Conservation (phyloP, 1,140 invertebrate genomes). For the Calycopis cecrops region DNA sequence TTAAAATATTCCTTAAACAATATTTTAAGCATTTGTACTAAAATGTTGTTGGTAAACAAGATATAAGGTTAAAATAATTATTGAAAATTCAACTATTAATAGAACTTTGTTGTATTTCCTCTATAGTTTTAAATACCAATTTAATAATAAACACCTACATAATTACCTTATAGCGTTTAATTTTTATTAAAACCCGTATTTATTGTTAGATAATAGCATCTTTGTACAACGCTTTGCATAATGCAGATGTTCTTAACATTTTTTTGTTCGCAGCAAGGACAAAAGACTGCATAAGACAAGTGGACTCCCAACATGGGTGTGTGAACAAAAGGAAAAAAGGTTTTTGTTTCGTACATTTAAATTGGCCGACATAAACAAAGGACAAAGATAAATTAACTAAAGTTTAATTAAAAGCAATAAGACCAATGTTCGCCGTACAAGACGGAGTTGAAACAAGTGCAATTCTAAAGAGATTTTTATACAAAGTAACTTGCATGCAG, state of each 20-base stretch:
- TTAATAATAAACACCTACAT: too few relatives aligned
- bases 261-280: conserved; percentile 22
- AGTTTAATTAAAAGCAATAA: conserved; percentile 16
- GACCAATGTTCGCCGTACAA: conserved; percentile 1
- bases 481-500: too few relatives aligned
- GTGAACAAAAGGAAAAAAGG: conserved; percentile 24
- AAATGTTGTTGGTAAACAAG: too few relatives aligned
- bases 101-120: too few relatives aligned
- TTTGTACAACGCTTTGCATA: conserved; percentile 5
- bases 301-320: conserved; percentile 21
- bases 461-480: too few relatives aligned
- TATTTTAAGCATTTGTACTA: too few relatives aligned
- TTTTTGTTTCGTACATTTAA: conserved; percentile 26
- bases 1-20: too few relatives aligned
- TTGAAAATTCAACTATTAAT: too few relatives aligned
- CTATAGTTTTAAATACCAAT: too few relatives aligned
- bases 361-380: conserved; percentile 20
- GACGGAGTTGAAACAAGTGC: not conserved
- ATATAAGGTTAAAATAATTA: too few relatives aligned
- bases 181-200: too few relatives aligned
- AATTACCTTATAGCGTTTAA: too few relatives aligned
- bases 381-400: conserved; percentile 9
- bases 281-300: conserved; percentile 33
- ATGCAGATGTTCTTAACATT: conserved; percentile 16
- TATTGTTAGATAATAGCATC: conserved; percentile 4